phyloP scores from a whole-genome alignment of 2,797 vertebrate genomes.

The Alfaro cultratus region DNA sequence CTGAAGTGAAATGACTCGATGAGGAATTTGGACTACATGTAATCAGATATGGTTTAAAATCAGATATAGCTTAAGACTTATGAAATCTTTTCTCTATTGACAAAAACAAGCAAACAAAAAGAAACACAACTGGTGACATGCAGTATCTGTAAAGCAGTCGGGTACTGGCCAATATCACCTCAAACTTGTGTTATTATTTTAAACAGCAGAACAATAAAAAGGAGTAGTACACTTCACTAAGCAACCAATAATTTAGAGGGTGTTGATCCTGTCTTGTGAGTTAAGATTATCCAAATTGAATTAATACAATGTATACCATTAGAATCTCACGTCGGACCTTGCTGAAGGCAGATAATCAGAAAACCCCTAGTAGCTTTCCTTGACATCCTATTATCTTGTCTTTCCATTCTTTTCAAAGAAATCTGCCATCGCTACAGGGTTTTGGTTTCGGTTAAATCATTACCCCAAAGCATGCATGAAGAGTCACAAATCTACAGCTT shows the following conservation, averaged over 20 bases:
- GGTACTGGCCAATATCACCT: not conserved
- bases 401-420: not conserved
- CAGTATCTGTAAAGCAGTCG: not conserved
- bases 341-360: not conserved
- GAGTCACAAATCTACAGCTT: not conserved
- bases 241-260: not conserved
- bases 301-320: not conserved
- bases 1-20: not conserved
- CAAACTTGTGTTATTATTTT: not conserved
- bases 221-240: not conserved
- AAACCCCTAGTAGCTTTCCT: not conserved
- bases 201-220: not conserved
- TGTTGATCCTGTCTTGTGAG: not conserved
- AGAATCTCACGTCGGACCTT: not conserved
- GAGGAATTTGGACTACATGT: not conserved
- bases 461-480: not conserved
- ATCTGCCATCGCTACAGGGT: not conserved
- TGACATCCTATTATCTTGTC: not conserved
- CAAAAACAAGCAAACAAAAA: too few species aligned
- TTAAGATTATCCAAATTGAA: not conserved
- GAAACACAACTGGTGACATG: not conserved
- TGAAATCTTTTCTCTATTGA: too few species aligned
- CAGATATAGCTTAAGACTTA: too few species aligned
- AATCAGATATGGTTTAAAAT: not conserved
- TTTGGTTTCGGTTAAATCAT: not conserved